phyloP scores from a whole-genome alignment of 1,140 invertebrate species.

The Rhagoletis zephyria region DNA sequence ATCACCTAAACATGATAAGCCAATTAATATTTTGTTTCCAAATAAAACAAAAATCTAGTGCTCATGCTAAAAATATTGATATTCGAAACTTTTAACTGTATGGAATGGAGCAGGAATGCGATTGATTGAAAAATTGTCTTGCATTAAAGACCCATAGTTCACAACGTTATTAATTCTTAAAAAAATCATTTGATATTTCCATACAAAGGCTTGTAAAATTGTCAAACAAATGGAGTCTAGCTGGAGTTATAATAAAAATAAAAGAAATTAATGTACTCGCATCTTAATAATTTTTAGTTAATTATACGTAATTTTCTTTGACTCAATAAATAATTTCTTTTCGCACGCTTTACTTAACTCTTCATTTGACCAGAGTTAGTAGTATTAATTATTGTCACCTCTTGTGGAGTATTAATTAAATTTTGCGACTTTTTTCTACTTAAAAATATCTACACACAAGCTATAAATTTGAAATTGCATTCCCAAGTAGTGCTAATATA shows the following conservation, averaged over 20 bases:
- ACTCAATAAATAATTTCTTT: conserved; percentile 1
- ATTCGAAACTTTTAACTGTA: neutral
- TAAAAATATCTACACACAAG: conserved; percentile 39
- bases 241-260: neutral
- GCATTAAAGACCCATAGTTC: too few relatives aligned
- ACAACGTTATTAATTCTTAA: too few relatives aligned
- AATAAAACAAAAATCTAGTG: conserved; percentile 13
- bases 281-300: neutral
- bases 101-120: neutral
- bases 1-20: neutral
- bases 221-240: neutral
- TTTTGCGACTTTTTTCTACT: conserved; percentile 34
- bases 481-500: conserved; percentile 31
- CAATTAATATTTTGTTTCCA: neutral
- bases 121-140: conserved; percentile 4
- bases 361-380: neutral
- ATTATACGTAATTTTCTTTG: neutral
- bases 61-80: neutral
- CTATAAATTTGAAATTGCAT: conserved; percentile 13
- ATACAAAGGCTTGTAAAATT: neutral
- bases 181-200: too few relatives aligned
- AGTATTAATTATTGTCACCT: conserved; percentile 4
- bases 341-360: neutral
- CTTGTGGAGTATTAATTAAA: conserved; percentile 5
- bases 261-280: neutral